Base-by-base conservation (phyloP, 2,113 vertebrate species). In the Scartelaos histophorus region DNA sequence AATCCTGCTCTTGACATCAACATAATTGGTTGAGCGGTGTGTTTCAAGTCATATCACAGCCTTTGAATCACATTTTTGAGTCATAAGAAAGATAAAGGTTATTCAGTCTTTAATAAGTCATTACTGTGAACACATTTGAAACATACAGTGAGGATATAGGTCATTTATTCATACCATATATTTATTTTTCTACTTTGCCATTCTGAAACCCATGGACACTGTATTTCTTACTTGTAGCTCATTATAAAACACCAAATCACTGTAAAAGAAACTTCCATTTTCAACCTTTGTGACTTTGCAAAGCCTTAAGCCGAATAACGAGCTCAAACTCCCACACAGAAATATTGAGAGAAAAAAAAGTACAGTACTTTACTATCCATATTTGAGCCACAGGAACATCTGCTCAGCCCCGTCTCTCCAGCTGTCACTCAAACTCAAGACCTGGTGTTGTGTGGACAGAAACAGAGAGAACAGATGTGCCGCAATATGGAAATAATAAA, bases 361-460 rank as follows among this genome's bases (percentile, higher is more conserved):
- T 43, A 29, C 29, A 29, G 29, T 43, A 21, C 3, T 56, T 56
- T 1, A 12, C 56, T 13, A 3, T 58, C 11, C 22, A 22, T 10
- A 24, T 15, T 22, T 51, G 17, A 51, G 9, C 58, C 15, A 17
- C 25, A 16, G 13, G 6, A 7, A 9, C 73, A 17, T 71, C 75
- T 65, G 60, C 78, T 67, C 64, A 0, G 73, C 51, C 66, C 9
- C 66, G 69, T 43, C 65, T 51, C 46, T 64, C 25, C 69, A 65
- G 64, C 74, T 80, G 87, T 74, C 84, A 81, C 60, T 88, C 84
- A 85, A 0, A 12, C 53, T 13, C 11, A 62, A 46, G 62, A 78
- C 58, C 62, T 15, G 10, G 61, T 60, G 5, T 22, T 56, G 6
- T 7, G 13, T 15, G 46, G 70, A 70, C 77, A 69, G 46, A 46